A percentile compares a stretch with the other conserved stretches of the same genome.
Conservation (phyloP, 30 jellyfish, hydroid and myxozoan species). For the Morbakka virulenta region DNA sequence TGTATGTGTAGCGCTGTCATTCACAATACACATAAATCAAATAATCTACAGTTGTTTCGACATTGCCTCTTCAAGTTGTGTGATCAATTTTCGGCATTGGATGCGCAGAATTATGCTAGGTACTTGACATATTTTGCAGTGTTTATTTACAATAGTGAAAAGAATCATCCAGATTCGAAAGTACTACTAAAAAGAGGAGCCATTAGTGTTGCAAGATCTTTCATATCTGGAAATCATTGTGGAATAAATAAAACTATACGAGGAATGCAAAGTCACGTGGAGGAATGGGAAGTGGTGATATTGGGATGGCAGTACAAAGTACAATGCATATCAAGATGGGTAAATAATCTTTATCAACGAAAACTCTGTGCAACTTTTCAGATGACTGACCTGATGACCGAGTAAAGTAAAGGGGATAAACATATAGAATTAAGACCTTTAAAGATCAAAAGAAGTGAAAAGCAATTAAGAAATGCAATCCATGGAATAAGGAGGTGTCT, state of each 20-base stretch:
- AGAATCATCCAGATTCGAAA: conserved; percentile 15
- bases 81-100: too few species aligned
- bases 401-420: too few species aligned
- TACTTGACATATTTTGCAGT: conserved; percentile 17
- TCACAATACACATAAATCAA: too few species aligned
- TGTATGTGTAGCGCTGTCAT: too few species aligned
- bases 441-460: conserved; percentile 10
- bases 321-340: not conserved
- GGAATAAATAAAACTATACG: conserved; percentile 5
- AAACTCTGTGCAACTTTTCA: conserved; percentile 1
- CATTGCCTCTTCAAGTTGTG: too few species aligned
- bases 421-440: not conserved
- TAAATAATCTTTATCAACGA: conserved; percentile 1
- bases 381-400: conserved; percentile 14
- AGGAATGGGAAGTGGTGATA: conserved; percentile 19
- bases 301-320: conserved; percentile 1
- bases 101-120: too few species aligned
- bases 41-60: too few species aligned
- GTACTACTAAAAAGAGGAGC: conserved; percentile 20
- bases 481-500: not conserved
- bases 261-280: conserved; percentile 27
- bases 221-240: conserved; percentile 33
- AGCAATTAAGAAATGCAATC: conserved; percentile 6
- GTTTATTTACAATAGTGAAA: conserved; percentile 13
- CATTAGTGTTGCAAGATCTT: too few species aligned